phyloP scores from a whole-genome alignment of 64 coral and sea anemone genomes.

The Acropora tenuis region DNA sequence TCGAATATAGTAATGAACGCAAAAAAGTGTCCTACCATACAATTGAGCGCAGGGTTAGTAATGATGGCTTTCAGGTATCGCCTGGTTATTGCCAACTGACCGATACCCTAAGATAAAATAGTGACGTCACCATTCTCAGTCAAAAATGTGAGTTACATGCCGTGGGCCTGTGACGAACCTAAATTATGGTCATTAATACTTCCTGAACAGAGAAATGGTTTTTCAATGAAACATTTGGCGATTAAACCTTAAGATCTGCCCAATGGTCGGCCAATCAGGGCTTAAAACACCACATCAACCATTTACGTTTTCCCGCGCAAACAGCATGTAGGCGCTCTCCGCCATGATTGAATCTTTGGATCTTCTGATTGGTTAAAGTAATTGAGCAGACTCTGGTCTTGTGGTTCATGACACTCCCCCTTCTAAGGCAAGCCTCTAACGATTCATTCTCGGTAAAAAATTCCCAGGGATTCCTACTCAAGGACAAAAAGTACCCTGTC shows the following conservation, averaged over 20 bases:
- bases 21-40: too few relatives aligned
- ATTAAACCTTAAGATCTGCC: too few relatives aligned
- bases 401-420: too few relatives aligned
- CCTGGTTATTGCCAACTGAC: too few relatives aligned
- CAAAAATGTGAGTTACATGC: too few relatives aligned
- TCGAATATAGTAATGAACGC: not conserved
- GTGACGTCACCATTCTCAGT: too few relatives aligned
- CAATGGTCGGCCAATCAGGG: not conserved
- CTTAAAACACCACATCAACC: not conserved
- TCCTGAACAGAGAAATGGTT: not conserved
- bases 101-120: too few relatives aligned
- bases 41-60: too few relatives aligned
- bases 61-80: too few relatives aligned
- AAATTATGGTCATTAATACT: too few relatives aligned
- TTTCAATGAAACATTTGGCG: too few relatives aligned
- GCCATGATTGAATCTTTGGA: not conserved
- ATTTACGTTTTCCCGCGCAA: not conserved
- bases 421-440: not conserved
- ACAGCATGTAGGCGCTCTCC: not conserved
- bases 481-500: conserved; percentile 36
- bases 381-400: not conserved
- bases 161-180: too few relatives aligned
- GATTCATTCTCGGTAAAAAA: not conserved
- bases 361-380: not conserved
- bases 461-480: conserved; percentile 67